Base-by-base conservation (phyloP, 2,888 invertebrate species). In the Sialis lutaria region DNA sequence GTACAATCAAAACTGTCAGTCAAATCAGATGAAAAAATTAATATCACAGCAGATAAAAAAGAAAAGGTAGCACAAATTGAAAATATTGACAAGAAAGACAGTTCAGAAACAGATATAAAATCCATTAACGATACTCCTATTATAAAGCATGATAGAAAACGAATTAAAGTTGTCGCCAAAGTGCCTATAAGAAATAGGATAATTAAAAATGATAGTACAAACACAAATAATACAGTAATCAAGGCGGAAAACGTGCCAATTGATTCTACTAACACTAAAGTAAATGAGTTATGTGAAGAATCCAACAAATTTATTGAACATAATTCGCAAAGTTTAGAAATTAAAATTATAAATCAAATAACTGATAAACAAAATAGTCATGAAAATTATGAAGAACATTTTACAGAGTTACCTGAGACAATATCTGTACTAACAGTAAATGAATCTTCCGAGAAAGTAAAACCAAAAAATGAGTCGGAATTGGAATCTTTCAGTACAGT, bases 51-150 rank as follows among this genome's bases (percentile, higher is more conserved):
- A 8, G 8, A n/a, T 8, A 33, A 7, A 10, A 32, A n/a, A 32
- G 7, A n/a, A 8, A 13, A 13, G 22, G 12, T 10, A 39, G 30
- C 33, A 40, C 10, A 68, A 49, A 61, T 68, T 56, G 66, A 65
- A 57, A 67, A 66, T 56, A 58, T 55, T 22, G 67, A 64, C 35
- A 49, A 42, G 22, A 22, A 22, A 4, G 22, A 22, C 22, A 22
- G 22, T 22, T 22, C 22, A 22, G 22, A 22, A 22, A 22, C 22
- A 2, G 22, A 22, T 22, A 2, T 22, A 22, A 22, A 22, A 22
- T 22, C 22, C 22, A 22, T 22, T 22, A 22, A 22, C 2, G 8
- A 37, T 37, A 7, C 37, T 37, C n/a, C n/a, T 6, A 37, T 8
- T 37, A 37, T 12, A 37, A 37, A 37, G 8, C 37, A n/a, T 37